Evolutionary conservation across 2,797 vertebrate species (phyloP), one percentile per base, ranked within the genome.

Genomic region (Acipenser transmontanus): DNA sequence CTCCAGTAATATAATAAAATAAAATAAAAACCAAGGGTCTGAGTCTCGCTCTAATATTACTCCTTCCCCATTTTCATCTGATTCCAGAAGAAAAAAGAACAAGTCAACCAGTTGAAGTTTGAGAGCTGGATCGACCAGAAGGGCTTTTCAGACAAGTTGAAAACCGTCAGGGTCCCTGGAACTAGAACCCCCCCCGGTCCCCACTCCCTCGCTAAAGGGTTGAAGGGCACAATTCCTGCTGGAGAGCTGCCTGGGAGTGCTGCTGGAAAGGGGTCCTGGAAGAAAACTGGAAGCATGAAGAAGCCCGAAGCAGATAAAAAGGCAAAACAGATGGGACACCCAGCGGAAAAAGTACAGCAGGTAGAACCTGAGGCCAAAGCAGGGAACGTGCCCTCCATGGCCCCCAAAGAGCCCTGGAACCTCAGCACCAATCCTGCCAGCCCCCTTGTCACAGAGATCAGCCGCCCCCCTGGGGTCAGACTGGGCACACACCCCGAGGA

Each of bases 101-200:
- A 12, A 0, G 20, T 80, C 7, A 71, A 8, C 3, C 52, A 77
- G 12, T 69, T 73, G 59, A 82, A 73, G 14, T 47, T 78, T 10
- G 66, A 69, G 6, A 73, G 76, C 49, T 85, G 85, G 85, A 77
- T 73, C 0, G 69, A 67, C 4, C 77, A 65, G 51, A 87, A 84
- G 73, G 80, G 83, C 2, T 64, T 85, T 4, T 66, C 79, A 0
- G 67, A 11, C 47, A 34, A 67, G 0, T 11, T 13, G 14, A 34
- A 34, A 34, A 34, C 34, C 34, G 4, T 34, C 54, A 7, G 54
- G 14, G 7, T 7, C 12, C 54, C 9, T n/a, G 54, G 7, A 13
- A 57, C 1, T 74, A 72, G 66, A 61, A 73, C 12, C 64, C 20
- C 56, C 68, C 8, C 8, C 63, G 7, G 8, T 49, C 50, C 48